A percentile compares a stretch with the other conserved stretches of the same genome.
Conservation (phyloP, 2,797 vertebrate genomes). For the Buphagus erythrorhynchus region DNA sequence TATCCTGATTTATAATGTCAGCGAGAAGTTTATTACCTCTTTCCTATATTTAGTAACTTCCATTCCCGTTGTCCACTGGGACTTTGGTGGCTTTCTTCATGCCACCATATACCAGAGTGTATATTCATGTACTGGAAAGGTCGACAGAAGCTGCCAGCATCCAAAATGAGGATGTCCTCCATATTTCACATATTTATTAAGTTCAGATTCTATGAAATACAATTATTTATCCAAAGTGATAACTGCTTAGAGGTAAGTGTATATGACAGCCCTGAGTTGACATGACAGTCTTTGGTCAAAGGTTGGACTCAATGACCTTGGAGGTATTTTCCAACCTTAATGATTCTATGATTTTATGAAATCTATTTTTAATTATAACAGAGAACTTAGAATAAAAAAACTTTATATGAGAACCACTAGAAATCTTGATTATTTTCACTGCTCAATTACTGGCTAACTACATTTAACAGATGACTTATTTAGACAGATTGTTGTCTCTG, state of each 20-base stretch:
- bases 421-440: background rate
- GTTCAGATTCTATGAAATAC: background rate
- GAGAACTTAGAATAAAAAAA: background rate
- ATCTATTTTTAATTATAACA: background rate
- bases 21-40: background rate
- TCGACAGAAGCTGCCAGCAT: background rate
- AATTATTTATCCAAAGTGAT: background rate
- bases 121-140: background rate
- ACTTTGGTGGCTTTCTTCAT: background rate
- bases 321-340: background rate
- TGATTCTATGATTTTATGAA: background rate
- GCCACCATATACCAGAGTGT: background rate
- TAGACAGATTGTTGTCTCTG: conserved; percentile 9
- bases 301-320: background rate
- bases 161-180: background rate
- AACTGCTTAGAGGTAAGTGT: background rate
- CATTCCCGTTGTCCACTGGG: background rate
- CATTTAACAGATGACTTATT: background rate
- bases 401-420: background rate
- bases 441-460: background rate
- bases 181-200: background rate
- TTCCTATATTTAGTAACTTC: background rate
- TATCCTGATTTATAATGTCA: background rate
- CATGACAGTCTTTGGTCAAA: background rate
- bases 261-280: background rate